A percentile compares a stretch with the other conserved stretches of the same genome.
phyloP scores from a whole-genome alignment of 2,888 invertebrate species.

The Cephus rjabovi region DNA sequence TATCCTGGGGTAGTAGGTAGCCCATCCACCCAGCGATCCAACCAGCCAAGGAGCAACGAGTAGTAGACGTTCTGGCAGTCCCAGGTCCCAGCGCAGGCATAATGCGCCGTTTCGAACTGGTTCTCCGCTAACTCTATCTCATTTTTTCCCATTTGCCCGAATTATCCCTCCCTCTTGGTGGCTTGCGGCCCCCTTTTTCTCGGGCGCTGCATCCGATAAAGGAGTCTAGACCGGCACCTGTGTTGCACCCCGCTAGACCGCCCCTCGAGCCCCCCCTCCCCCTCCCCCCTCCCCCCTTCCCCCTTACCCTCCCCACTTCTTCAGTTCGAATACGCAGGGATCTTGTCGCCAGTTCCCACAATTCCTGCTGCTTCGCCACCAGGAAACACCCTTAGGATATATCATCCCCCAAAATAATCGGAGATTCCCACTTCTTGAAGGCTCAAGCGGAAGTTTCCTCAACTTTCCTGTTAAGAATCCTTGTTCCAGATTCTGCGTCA shows the following conservation, averaged over 20 bases:
- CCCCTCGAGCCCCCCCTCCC: background rate
- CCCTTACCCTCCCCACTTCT: background rate
- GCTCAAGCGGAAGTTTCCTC: background rate
- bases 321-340: background rate
- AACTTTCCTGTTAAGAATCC: background rate
- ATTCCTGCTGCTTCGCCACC: background rate
- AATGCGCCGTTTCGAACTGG: constrained; percentile 55
- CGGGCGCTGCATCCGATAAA: constrained; percentile 44
- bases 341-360: background rate
- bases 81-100: constrained; percentile 47
- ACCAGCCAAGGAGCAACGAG: background rate
- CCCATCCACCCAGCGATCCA: constrained; percentile 13
- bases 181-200: background rate
- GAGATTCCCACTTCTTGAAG: background rate
- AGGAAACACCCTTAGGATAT: background rate
- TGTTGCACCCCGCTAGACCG: constrained; percentile 28
- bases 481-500: no score
- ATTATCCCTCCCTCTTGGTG: constrained; percentile 23
- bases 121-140: constrained; percentile 48
- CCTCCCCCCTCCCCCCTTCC: background rate
- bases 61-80: constrained; percentile 27
- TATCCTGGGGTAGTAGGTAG: constrained; percentile 40
- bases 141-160: constrained; percentile 49
- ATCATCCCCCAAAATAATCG: background rate
- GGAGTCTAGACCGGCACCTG: constrained; percentile 66